Base-by-base conservation (phyloP, 2,888 invertebrate genomes). In the Polymixis flavicincta region DNA sequence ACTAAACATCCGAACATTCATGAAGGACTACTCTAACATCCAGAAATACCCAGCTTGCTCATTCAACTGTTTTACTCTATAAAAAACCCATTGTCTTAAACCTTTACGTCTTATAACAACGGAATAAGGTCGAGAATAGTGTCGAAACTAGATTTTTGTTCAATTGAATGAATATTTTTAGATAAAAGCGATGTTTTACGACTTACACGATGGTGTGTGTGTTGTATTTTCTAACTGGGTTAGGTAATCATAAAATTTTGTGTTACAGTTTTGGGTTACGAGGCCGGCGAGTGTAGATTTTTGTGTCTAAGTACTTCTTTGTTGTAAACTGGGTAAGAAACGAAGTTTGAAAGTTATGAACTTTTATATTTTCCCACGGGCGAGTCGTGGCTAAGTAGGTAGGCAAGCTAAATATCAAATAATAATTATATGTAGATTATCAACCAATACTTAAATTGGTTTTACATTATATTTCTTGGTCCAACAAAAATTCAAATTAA, bases 101-200 rank as follows among this genome's bases (percentile, higher is more conserved):
- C 37, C 28, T 55, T 65, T 61, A 54, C 54, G 19, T 54, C 71
- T 76, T 82, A 64, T 52, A 45, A n/a, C 59, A 48, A 66, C 4
- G 73, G 11, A 19, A 57, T 81, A 83, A 79, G 74, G 76, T 85
- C 71, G 32, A 76, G 22, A 73, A 65, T 85, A 32, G 25, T 45
- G 52, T 74, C 25, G 48, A 61, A 75, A 77, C 25, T 57, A 48
- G 22, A 66, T 50, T 37, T 61, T 59, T 64, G 57, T 42, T 76
- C 55, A 63, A 68, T 74, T 85, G 69, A 87, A 87, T 85, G 87
- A 80, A 74, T 85, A 87, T 87, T 85, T 87, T 79, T 81, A 83
- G 87, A 86, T 85, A 85, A 77, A 87, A 85, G 74, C 74, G 45
- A 69, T 83, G 76, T 80, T 84, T 85, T 80, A 79, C 67, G 70